Evolutionary conservation across 2,888 invertebrate species (phyloP), one percentile per base, ranked within the genome.

Genomic region (Hydrotaea cyrtoneurina): DNA sequence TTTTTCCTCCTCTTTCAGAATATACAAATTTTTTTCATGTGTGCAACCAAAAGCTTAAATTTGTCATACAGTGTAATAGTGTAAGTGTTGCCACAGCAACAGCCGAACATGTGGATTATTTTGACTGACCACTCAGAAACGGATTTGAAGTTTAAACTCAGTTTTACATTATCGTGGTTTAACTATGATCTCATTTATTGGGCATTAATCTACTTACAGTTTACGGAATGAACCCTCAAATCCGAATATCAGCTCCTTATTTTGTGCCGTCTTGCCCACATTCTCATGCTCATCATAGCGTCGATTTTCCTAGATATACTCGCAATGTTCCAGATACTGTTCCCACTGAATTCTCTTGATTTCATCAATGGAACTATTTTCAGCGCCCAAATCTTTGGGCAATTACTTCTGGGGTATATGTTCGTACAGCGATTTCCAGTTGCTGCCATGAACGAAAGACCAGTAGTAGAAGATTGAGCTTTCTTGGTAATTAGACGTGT

Each of bases 371-470:
- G 87, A 87, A 10, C 89, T 89, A 66, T 93, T 90, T 26, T 90
- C 88, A 0, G 95, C 95, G 1, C 95, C 95, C 86, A 95, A 95
- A 88, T 95, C 95, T 2, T 90, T 91, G 0, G 95, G 95, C 43
- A 95, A 90, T 78, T 94, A 92, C 31, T 93, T 92, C 87, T 93
- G 93, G 0, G 95, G 94, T 57, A 95, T 92, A 71, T 93, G 88
- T 86, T 94, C 91, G 17, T 86, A 88, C 15, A 91, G 82, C 0
- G 78, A 72, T 10, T 89, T 88, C 94, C 80, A 93, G 92, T 94
- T 90, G 86, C 93, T 93, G 76, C 93, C 94, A 86, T 95, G 94
- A n/a, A 95, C 92, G 90, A n/a, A n/a, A n/a, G n/a, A n/a, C n/a
- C n/a, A n/a, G n/a, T n/a, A n/a, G n/a, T n/a, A n/a, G n/a, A n/a